Evolutionary conservation across 2,113 vertebrate species (phyloP), one percentile per base, ranked within the genome.

Genomic region (Cyanistes caeruleus): DNA sequence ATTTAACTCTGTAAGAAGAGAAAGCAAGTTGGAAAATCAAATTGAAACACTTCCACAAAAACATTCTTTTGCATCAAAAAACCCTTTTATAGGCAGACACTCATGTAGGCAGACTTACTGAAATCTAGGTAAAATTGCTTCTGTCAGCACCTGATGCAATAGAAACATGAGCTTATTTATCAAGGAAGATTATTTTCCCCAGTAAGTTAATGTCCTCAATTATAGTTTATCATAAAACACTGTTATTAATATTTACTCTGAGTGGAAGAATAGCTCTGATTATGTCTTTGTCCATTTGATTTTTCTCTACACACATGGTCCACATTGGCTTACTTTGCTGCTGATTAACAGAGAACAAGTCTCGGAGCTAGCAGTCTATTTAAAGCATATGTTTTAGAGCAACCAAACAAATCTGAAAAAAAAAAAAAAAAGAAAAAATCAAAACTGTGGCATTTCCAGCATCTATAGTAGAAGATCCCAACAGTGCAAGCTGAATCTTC

Each of bases 191-290:
- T 27, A 69, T 90, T 89, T 96, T 59, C 13, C 24, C 37, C 33
- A 69, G 84, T 79, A 84, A 93, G 28, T 77, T 93, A 69, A 94
- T 73, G 62, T 69, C 37, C 55, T 90, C 78, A 93, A 88, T 88
- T 96, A 89, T 7, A 91, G 84, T 85, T 94, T 96, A 73, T 76
- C 78, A 79, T 79, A 87, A 94, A 93, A 62, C 31, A 72, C 19
- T 86, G 53, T 44, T 79, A 65, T 80, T 94, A 85, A 87, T 91
- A 94, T 94, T 95, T 94, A 94, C 67, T 95, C 51, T 65, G 72
- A 94, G 46, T 17, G 70, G 89, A 91, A 92, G n/a, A 95, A 68
- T 51, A 83, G 63, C 59, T 88, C 78, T 85, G 89, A 96, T 94
- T 94, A 85, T 35, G 18, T 55, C 84, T 94, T 80, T 43, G 93